phyloP scores from a whole-genome alignment of 2,888 invertebrate genomes.

The Micropterix aruncella region DNA sequence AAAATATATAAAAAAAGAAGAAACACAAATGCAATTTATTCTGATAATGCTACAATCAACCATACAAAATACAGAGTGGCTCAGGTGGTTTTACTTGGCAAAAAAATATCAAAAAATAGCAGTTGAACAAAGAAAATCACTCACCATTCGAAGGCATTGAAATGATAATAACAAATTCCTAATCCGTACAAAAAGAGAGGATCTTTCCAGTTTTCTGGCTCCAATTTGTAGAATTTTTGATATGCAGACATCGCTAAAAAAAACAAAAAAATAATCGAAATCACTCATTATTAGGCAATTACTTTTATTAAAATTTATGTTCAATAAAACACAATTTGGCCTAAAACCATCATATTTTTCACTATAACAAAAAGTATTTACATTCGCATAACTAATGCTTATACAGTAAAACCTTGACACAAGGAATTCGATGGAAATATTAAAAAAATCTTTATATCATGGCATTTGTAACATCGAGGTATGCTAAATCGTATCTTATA shows the following conservation, averaged over 20 bases:
- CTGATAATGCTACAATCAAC: not conserved
- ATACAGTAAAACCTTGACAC: too few relatives aligned
- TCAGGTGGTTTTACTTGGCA: not conserved
- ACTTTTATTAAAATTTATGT: not conserved
- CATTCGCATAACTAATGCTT: too few relatives aligned
- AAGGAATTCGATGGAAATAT: too few relatives aligned
- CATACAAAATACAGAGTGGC: not conserved
- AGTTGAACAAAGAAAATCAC: constrained; percentile 25
- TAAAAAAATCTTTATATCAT: too few relatives aligned
- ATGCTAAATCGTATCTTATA: too few relatives aligned
- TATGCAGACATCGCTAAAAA: constrained; percentile 90
- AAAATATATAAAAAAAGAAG: too few relatives aligned
- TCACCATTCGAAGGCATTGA: constrained; percentile 92
- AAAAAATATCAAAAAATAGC: too few relatives aligned
- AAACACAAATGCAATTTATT: not conserved
- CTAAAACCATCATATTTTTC: not conserved
- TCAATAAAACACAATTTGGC: constrained; percentile 1
- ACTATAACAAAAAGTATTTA: too few relatives aligned
- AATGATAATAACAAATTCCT: constrained; percentile 93
- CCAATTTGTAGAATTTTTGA: constrained; percentile 76
- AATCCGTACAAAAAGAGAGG: constrained; percentile 86
- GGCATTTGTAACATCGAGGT: too few relatives aligned
- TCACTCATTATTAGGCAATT: not conserved
- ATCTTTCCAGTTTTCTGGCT: constrained; percentile 78
- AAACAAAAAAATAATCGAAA: constrained; percentile 11